phyloP scores from a whole-genome alignment of 2,113 vertebrate species.

The Progne subis region DNA sequence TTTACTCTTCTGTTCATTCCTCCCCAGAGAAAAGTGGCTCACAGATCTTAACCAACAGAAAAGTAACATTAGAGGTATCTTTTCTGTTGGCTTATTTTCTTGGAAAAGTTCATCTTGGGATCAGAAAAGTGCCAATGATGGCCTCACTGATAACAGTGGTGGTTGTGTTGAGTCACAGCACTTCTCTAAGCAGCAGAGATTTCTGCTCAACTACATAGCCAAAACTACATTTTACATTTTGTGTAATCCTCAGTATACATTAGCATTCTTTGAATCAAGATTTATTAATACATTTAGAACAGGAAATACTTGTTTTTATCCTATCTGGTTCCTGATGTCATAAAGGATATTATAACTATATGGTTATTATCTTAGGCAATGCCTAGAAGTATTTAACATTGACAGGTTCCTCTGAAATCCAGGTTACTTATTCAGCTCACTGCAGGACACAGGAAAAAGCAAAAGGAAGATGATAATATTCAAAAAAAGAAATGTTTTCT shows the following conservation, averaged over 20 bases:
- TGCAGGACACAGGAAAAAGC: background rate
- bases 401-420: background rate
- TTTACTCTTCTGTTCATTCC: background rate
- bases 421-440: background rate
- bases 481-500: background rate
- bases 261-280: background rate
- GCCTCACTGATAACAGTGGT: background rate
- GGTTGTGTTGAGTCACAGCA: background rate
- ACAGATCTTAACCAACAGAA: background rate
- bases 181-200: background rate
- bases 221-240: background rate
- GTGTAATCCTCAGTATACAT: background rate
- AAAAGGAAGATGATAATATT: background rate
- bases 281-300: background rate
- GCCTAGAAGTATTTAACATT: background rate
- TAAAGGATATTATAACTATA: background rate
- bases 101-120: background rate
- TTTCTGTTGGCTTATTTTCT: background rate
- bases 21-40: background rate
- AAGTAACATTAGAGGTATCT: background rate
- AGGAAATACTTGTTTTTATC: background rate
- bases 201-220: background rate
- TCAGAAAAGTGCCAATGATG: background rate
- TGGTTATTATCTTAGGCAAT: background rate
- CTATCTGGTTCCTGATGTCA: background rate